Conservation (phyloP, 2,888 invertebrate species). For the Hypena proboscidalis region DNA sequence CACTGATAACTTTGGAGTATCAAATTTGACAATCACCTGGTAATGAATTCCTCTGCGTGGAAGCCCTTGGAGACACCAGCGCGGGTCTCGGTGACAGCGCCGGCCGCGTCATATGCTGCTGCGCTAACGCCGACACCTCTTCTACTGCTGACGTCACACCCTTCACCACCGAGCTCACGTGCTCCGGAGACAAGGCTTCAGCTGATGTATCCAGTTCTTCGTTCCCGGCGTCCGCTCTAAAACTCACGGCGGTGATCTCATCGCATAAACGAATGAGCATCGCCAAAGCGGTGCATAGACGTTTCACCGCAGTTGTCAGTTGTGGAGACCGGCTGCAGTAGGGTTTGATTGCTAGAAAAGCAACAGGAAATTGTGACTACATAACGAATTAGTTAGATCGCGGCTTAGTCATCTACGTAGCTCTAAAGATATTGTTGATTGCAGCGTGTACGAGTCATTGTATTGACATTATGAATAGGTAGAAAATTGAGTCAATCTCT, state of each 20-base stretch:
- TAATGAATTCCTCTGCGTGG: slow-evolving; percentile 81
- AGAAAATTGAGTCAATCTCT: no score
- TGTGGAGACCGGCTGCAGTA: slow-evolving; percentile 86
- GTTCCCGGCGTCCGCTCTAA: slow-evolving; percentile 83
- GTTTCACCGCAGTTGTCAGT: slow-evolving; percentile 92
- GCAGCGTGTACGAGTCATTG: no score
- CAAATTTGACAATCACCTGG: slow-evolving; percentile 64
- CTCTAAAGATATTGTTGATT: no score
- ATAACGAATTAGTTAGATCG: no score
- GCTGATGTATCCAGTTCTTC: slow-evolving; percentile 67
- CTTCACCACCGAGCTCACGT: slow-evolving; percentile 72
- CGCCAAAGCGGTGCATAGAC: slow-evolving; percentile 94
- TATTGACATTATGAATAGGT: no score
- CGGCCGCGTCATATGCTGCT: slow-evolving; percentile 91
- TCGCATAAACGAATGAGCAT: slow-evolving; percentile 95
- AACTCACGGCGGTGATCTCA: slow-evolving; percentile 92
- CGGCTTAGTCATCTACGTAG: no score
- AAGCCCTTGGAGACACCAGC: slow-evolving; percentile 74
- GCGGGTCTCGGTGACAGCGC: slow-evolving; percentile 75
- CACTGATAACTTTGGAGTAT: no score
- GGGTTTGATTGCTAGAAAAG: slow-evolving; percentile 79
- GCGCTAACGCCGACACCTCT: slow-evolving; percentile 89
- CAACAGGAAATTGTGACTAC: no score
- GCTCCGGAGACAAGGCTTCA: slow-evolving; percentile 71
- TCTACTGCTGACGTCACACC: slow-evolving; percentile 74